These are phyloP conservation scores for Matsumurasca onukii DNA, from an alignment of 1,140 invertebrate species.

Conservation along the genomic window DNA sequence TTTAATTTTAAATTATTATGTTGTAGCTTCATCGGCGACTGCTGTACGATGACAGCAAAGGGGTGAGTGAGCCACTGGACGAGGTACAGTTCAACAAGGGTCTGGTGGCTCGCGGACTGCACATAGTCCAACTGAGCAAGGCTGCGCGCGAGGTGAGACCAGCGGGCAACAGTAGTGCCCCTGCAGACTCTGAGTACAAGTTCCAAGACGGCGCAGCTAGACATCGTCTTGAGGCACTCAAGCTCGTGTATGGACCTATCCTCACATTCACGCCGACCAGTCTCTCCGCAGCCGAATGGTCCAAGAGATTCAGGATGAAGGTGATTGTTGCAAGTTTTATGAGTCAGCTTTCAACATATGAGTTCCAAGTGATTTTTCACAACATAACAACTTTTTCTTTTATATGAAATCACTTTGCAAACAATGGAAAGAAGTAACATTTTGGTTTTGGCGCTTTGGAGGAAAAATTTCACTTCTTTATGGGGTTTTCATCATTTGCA, in stretches of 20 bases:
- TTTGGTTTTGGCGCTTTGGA: too few species aligned
- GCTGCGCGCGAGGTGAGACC: constrained; percentile 24
- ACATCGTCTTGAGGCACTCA: constrained; percentile 39
- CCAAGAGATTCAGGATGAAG: constrained; percentile 46
- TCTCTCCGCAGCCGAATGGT: constrained; percentile 49
- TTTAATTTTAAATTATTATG: too few species aligned
- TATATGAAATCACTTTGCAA: too few species aligned
- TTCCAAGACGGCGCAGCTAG: constrained; percentile 11
- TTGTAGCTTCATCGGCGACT: constrained; percentile 44
- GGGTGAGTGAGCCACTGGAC: constrained; percentile 62
- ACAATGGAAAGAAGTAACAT: too few species aligned
- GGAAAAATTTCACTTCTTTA: too few species aligned
- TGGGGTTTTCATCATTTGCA: too few species aligned
- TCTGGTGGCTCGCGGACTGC: constrained; percentile 40
- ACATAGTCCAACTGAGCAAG: constrained; percentile 38
- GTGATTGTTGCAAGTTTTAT: constrained; percentile 47
- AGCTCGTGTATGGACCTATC: constrained; percentile 50
- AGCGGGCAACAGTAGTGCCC: background rate
- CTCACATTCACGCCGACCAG: constrained; percentile 49
- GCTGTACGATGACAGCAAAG: constrained; percentile 59
- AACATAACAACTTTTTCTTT: too few species aligned
- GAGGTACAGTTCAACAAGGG: constrained; percentile 51
- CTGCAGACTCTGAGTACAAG: constrained; percentile 1
- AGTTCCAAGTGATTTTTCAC: too few species aligned
- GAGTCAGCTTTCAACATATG: background rate